Conservation (phyloP, 2,113 vertebrate genomes). For the Dunckerocampus dactyliophorus region DNA sequence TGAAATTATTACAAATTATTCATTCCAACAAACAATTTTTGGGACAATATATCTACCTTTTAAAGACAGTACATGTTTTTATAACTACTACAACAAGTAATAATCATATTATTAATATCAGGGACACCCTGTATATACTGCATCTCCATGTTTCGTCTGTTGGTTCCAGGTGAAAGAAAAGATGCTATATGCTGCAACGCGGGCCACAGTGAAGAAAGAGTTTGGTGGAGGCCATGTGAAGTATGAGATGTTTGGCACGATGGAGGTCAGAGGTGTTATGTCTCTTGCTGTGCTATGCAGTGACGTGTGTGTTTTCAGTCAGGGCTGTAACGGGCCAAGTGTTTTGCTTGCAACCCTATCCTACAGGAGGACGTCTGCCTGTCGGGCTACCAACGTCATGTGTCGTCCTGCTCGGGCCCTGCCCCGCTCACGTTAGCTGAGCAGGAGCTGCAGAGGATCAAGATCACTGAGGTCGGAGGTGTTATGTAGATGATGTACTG, state of each 20-base stretch:
- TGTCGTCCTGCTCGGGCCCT: conserved; percentile 82
- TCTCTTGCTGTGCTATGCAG: neutral
- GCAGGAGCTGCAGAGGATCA: conserved; percentile 93
- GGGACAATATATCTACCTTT: too few relatives aligned
- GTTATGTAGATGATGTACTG: conserved; percentile 5
- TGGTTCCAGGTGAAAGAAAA: conserved; percentile 88
- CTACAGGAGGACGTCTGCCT: conserved; percentile 89
- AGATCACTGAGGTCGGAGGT: conserved; percentile 87
- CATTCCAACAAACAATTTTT: too few relatives aligned
- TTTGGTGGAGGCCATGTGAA: conserved; percentile 96
- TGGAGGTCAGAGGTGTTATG: conserved; percentile 76
- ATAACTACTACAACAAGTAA: too few relatives aligned
- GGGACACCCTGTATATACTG: too few relatives aligned
- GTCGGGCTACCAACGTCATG: conserved; percentile 86
- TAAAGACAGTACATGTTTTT: too few relatives aligned
- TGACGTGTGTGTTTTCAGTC: neutral
- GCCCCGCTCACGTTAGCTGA: conserved; percentile 91
- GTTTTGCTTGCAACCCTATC: conserved; percentile 16
- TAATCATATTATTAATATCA: too few relatives aligned
- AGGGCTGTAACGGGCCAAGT: conserved; percentile 4
- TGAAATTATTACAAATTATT: too few relatives aligned
- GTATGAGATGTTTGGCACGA: conserved; percentile 91
- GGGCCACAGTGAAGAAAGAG: conserved; percentile 96
- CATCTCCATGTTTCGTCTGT: neutral
- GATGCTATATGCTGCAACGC: conserved; percentile 94